Evolutionary conservation across 2,113 vertebrate species (phyloP).

Genomic region (Gobius niger): DNA sequence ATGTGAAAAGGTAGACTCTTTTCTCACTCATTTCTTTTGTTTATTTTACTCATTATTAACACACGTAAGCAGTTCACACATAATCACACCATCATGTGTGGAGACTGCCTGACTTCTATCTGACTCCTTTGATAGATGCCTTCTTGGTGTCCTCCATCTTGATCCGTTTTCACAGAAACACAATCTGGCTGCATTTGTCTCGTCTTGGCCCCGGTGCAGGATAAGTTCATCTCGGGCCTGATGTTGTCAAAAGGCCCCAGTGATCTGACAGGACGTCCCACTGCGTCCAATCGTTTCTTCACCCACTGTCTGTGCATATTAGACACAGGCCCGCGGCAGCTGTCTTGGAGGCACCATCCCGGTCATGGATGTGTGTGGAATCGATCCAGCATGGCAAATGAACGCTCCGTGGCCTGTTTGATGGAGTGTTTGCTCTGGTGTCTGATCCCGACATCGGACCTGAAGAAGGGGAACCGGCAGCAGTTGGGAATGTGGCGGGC

Average conservation of each 20-base stretch:
- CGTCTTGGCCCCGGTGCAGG: constrained; percentile 30
- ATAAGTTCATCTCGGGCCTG: constrained; percentile 39
- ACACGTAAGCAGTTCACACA: background rate
- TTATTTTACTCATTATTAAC: background rate
- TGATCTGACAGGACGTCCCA: constrained; percentile 39
- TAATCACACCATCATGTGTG: background rate
- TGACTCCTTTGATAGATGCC: constrained; percentile 22
- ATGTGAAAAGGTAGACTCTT: too few relatives aligned
- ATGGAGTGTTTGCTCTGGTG: constrained; percentile 41
- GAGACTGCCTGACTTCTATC: background rate
- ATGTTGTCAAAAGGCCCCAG: constrained; percentile 20
- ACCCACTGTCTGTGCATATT: constrained; percentile 59
- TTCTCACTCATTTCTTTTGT: background rate
- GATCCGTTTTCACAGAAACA: constrained; percentile 51
- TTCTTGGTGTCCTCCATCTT: constrained; percentile 20
- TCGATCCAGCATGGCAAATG: constrained; percentile 54
- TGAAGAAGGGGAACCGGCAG: constrained; percentile 43
- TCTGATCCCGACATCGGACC: constrained; percentile 64
- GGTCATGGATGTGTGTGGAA: constrained; percentile 43
- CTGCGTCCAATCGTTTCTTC: constrained; percentile 69
- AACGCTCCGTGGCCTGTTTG: constrained; percentile 60
- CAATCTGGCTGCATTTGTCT: constrained; percentile 41
- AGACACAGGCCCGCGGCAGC: constrained; percentile 61
- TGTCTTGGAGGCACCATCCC: constrained; percentile 34
- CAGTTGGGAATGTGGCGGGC: constrained; percentile 42